Evolutionary conservation across 2,888 invertebrate species (phyloP).

Genomic region (Caenorhabditis uteleia): DNA sequence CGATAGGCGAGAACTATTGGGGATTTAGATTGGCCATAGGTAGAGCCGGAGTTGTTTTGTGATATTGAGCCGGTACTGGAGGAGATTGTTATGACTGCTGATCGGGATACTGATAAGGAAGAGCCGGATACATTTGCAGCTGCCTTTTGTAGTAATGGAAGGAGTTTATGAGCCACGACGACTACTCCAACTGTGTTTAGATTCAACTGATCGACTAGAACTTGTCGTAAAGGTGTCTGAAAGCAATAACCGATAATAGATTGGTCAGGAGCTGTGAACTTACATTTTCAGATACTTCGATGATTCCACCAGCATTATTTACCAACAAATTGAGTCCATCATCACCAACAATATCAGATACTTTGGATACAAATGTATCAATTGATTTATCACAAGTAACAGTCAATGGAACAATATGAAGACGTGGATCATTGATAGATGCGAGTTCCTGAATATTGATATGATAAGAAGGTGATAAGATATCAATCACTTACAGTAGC

Average conservation of each 20-base stretch:
- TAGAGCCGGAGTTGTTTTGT: too few species aligned
- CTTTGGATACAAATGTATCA: constrained; percentile 15
- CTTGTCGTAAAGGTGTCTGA: constrained; percentile 69
- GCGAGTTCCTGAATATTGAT: constrained; percentile 4
- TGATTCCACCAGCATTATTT: constrained; percentile 39
- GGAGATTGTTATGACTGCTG: too few species aligned
- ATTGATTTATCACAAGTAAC: constrained; percentile 37
- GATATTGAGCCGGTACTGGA: too few species aligned
- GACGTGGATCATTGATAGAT: constrained; percentile 7
- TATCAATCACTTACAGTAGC: too few species aligned
- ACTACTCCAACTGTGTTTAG: constrained; percentile 76
- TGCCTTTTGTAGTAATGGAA: constrained; percentile 34
- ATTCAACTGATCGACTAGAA: constrained; percentile 78
- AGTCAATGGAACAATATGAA: constrained; percentile 37
- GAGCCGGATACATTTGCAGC: constrained; percentile 7
- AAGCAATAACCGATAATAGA: not conserved
- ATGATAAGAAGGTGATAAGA: too few species aligned
- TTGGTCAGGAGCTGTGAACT: too few species aligned
- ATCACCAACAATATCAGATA: constrained; percentile 8
- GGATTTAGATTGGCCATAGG: too few species aligned
- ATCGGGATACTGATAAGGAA: too few species aligned
- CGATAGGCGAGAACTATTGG: too few species aligned
- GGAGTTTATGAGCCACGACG: constrained; percentile 35
- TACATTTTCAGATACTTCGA: too few species aligned
- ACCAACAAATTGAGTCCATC: constrained; percentile 16